Conservation (phyloP, 1,140 invertebrate species). For the Mercenaria mercenaria region DNA sequence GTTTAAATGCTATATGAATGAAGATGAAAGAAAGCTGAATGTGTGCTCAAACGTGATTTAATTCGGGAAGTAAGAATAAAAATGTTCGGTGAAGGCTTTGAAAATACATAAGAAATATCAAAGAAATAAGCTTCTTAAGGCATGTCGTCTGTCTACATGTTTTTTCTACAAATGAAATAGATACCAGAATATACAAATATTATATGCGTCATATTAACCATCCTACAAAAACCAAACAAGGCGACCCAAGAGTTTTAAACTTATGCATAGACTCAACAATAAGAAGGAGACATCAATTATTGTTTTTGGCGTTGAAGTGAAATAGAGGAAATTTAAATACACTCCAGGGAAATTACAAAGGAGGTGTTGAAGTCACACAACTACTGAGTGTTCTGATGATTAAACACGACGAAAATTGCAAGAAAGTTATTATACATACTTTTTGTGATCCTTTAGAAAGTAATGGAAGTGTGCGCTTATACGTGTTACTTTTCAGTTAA, state of each 20-base stretch:
- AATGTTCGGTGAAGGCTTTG: too few relatives aligned
- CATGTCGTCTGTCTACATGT: too few relatives aligned
- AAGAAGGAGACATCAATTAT: background rate
- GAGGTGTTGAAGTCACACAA: slow-evolving; percentile 14
- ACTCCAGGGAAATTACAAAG: slow-evolving; percentile 36
- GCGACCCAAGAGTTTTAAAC: background rate
- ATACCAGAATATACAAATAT: too few relatives aligned
- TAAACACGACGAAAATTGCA: background rate
- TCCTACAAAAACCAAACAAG: background rate
- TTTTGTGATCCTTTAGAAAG: background rate
- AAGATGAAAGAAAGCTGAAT: too few relatives aligned
- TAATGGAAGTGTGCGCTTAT: too few relatives aligned
- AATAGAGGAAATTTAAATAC: slow-evolving; percentile 45
- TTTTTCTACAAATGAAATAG: too few relatives aligned
- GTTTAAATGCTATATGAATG: too few relatives aligned
- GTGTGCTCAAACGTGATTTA: too few relatives aligned
- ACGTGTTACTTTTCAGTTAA: too few relatives aligned
- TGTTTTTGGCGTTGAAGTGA: slow-evolving; percentile 44
- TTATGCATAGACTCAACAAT: background rate
- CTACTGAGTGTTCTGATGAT: background rate
- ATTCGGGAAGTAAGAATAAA: too few relatives aligned
- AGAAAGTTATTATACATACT: background rate
- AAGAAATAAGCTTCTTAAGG: too few relatives aligned
- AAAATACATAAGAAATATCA: too few relatives aligned
- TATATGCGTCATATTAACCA: background rate